Base-by-base conservation (phyloP, 2,797 vertebrate genomes). In the Mormyrus proboscirostris region DNA sequence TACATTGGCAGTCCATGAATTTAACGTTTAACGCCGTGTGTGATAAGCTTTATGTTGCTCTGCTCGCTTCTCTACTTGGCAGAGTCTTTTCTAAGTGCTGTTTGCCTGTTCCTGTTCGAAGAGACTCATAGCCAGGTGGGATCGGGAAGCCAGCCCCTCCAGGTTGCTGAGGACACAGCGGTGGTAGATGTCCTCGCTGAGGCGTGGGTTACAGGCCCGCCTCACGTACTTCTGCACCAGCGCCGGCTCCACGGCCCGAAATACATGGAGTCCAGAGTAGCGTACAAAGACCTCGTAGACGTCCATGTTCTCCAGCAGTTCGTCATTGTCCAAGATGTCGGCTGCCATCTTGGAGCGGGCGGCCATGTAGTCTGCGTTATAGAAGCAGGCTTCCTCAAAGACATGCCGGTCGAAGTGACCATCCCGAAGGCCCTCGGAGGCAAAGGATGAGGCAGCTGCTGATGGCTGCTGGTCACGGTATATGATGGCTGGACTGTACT, bases 31-130 rank as follows among this genome's bases (percentile, higher is more conserved):
- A 85, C 4, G n/a, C 47, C 51, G 47, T 85, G 49, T 85, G 4
- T 8, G 22, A 29, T 51, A 2, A 44, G 76, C 38, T 47, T 44
- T 8, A n/a, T 47, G 5, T 82, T 19, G 38, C 41, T n/a, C 16
- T 3, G 41, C 16, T 82, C 41, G 9, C 76, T 44, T 8, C 76
- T 2, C 12, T 82, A 47, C 38, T 8, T 7, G 12, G 69, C 69
- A 73, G 33, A 38, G 76, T 44, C 38, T 47, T 47, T 47, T 85
- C 85, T 97, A 98, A 83, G 98, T 99, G 95, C 98, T 99, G 92
- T 99, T 99, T 91, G 97, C 98, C 95, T 99, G 98, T 84, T 99
- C 98, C 90, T 99, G 98, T 90, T 99, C 98, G 4, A 98, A 99
- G 83, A 99, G 95, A 1, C 97, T 97, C 96, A 97, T 96, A 25